Evolutionary conservation across 2,797 vertebrate genomes (phyloP).

Genomic region (Huso huso): DNA sequence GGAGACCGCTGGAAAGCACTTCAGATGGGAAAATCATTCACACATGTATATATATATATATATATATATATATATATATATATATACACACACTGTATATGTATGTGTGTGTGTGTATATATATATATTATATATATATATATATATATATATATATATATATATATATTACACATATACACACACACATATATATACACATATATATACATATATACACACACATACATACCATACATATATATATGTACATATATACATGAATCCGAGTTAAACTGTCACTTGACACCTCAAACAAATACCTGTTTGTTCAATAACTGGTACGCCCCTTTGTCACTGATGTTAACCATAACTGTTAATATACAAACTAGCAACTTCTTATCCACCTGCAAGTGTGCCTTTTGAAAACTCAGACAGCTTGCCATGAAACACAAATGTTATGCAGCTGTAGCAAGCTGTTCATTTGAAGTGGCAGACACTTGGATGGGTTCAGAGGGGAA

Average conservation of each 20-base stretch:
- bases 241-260: background rate
- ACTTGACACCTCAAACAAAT: background rate
- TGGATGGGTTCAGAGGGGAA: background rate
- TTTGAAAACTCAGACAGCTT: background rate
- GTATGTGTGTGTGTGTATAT: too few relatives aligned
- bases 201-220: background rate
- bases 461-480: background rate
- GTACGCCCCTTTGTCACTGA: background rate
- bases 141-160: background rate
- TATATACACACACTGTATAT: too few relatives aligned
- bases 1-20: too few relatives aligned
- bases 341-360: background rate
- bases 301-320: background rate
- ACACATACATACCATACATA: background rate
- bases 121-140: too few relatives aligned
- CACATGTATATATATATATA: background rate
- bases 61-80: background rate
- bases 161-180: background rate
- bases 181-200: too few relatives aligned
- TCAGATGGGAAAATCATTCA: slow-evolving; percentile 38
- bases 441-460: background rate
- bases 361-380: background rate
- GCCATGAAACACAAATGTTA: background rate
- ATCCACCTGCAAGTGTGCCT: background rate
- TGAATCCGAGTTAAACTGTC: background rate